phyloP scores from a whole-genome alignment of 2,888 invertebrate genomes.

The Brachynemurus nebulosus region DNA sequence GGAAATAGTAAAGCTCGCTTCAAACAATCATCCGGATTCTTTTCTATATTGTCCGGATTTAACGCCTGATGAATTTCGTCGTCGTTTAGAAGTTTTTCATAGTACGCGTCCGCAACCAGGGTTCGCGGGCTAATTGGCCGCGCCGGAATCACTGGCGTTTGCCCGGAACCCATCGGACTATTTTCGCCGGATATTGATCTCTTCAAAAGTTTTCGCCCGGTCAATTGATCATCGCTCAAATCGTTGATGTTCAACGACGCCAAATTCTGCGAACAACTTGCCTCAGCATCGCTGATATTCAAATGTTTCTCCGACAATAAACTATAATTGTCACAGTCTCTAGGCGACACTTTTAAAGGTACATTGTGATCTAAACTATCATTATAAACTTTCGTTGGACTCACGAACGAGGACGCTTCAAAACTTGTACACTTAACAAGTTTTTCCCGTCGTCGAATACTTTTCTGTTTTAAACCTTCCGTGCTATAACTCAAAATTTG shows the following conservation, averaged over 20 bases:
- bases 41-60: slow-evolving; percentile 66
- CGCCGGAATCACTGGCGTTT: slow-evolving; percentile 31
- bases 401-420: slow-evolving; percentile 36
- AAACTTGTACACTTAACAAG: slow-evolving; percentile 27
- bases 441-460: slow-evolving; percentile 23
- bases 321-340: slow-evolving; percentile 3
- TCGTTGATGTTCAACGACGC: slow-evolving; percentile 5
- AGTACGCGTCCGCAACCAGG: slow-evolving; percentile 62
- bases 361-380: slow-evolving; percentile 1
- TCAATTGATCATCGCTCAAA: slow-evolving; percentile 4
- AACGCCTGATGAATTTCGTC: slow-evolving; percentile 71
- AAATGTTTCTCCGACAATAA: neutral
- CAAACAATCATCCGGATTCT: slow-evolving; percentile 83
- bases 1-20: slow-evolving; percentile 80
- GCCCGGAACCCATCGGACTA: slow-evolving; percentile 5
- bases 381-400: slow-evolving; percentile 26
- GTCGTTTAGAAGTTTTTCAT: slow-evolving; percentile 61
- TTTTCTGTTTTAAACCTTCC: slow-evolving; percentile 32
- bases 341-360: neutral
- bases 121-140: slow-evolving; percentile 43
- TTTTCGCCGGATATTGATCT: slow-evolving; percentile 9
- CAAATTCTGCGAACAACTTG: neutral
- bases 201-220: slow-evolving; percentile 8
- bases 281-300: neutral
- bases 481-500: slow-evolving; percentile 66